phyloP scores from a whole-genome alignment of 2,797 vertebrate genomes.

The Acipenser oxyrinchus region DNA sequence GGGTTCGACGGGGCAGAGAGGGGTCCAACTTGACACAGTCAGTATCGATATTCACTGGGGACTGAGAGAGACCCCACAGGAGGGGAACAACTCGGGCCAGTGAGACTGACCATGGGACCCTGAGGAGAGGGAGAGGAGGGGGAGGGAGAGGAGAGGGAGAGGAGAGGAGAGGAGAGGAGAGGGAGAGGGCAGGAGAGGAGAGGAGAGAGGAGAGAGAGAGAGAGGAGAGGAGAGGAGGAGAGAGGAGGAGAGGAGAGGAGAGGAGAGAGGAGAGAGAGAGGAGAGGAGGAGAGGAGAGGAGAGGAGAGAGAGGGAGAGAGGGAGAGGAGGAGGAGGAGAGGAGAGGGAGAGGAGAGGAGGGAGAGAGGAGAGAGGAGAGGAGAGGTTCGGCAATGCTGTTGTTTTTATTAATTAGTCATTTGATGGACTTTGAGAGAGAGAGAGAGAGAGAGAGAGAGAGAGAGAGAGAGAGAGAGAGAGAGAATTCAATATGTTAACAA shows the following conservation, averaged over 20 bases:
- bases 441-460: slow-evolving; percentile 34
- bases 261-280: slow-evolving; percentile 15
- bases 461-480: slow-evolving; percentile 14
- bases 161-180: not conserved
- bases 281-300: slow-evolving; percentile 13
- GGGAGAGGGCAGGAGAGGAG: not conserved
- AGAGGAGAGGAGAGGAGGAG: not conserved
- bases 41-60: slow-evolving; percentile 70
- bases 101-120: slow-evolving; percentile 72
- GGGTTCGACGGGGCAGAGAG: slow-evolving; percentile 50
- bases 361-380: slow-evolving; percentile 16
- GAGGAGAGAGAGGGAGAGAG: slow-evolving; percentile 1
- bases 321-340: too few species aligned
- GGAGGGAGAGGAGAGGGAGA: too few species aligned
- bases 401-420: not conserved
- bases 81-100: slow-evolving; percentile 66
- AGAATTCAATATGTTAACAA: too few species aligned
- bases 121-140: slow-evolving; percentile 27
- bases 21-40: slow-evolving; percentile 52
- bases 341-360: slow-evolving; percentile 7
- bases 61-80: slow-evolving; percentile 74
- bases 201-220: not conserved
- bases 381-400: slow-evolving; percentile 13
- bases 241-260: too few species aligned
- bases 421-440: slow-evolving; percentile 11